Percentiles rank a stretch among this genome's conserved stretches.
phyloP scores from a whole-genome alignment of 1,140 invertebrate genomes.

The Bathynomus jamesi region DNA sequence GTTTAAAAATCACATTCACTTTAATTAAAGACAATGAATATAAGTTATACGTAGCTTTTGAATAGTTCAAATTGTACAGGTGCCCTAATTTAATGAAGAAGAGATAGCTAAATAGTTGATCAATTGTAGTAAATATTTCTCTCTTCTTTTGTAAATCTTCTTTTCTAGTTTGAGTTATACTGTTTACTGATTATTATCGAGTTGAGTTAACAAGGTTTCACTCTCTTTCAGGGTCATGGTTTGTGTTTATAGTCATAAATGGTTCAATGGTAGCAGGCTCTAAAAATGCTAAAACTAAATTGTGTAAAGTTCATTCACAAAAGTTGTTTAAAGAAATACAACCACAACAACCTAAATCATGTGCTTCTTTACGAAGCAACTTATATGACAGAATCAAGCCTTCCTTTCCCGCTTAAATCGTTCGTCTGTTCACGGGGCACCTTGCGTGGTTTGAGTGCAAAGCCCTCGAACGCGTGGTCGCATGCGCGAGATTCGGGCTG shows the following conservation, averaged over 20 bases:
- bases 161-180: conserved; percentile 12
- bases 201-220: conserved; percentile 37
- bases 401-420: too few relatives aligned
- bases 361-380: conserved; percentile 32
- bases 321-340: conserved; percentile 33
- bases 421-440: too few relatives aligned
- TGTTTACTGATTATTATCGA: conserved; percentile 26
- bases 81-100: conserved; percentile 24
- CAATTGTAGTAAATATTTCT: conserved; percentile 28
- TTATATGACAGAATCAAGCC: too few relatives aligned
- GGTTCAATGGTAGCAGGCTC: conserved; percentile 33
- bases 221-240: conserved; percentile 33
- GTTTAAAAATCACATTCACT: conserved; percentile 14
- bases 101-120: conserved; percentile 35
- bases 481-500: too few relatives aligned
- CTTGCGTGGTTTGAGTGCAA: too few relatives aligned
- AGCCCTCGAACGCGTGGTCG: too few relatives aligned
- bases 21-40: conserved; percentile 1
- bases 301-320: conserved; percentile 31
- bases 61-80: conserved; percentile 36
- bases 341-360: conserved; percentile 30
- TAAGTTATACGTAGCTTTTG: conserved; percentile 24
- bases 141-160: conserved; percentile 35
- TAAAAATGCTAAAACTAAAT: conserved; percentile 19
- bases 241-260: conserved; percentile 28